These are phyloP conservation scores for Rhagologus leucostigma DNA, from an alignment of 2,113 vertebrate genomes.

Conservation along the genomic window DNA sequence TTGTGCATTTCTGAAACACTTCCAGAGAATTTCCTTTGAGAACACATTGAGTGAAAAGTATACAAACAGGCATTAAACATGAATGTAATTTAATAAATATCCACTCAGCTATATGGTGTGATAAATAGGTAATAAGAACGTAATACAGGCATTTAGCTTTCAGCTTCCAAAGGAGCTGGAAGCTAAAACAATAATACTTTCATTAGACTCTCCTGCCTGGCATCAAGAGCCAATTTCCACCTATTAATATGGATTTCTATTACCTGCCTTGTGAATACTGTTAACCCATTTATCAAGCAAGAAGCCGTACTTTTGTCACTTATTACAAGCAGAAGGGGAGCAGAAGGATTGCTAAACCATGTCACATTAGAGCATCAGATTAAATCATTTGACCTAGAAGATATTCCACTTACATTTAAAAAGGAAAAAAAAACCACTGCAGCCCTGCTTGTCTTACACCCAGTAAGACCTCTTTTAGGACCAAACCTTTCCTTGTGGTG, in stretches of 20 bases:
- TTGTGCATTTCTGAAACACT: constrained; percentile 52
- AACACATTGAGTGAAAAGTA: constrained; percentile 51
- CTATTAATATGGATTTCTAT: constrained; percentile 55
- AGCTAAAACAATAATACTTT: constrained; percentile 62
- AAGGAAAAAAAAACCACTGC: not conserved
- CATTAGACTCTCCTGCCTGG: constrained; percentile 53
- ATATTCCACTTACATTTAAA: constrained; percentile 34
- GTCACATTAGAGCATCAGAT: constrained; percentile 51
- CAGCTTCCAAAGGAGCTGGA: constrained; percentile 49
- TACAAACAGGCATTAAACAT: constrained; percentile 59
- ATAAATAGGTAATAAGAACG: constrained; percentile 59
- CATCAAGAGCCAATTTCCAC: constrained; percentile 58
- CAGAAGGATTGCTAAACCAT: constrained; percentile 48
- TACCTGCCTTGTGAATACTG: constrained; percentile 52
- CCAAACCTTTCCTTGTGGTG: not conserved
- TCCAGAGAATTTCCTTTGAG: constrained; percentile 63
- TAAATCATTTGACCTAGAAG: constrained; percentile 66
- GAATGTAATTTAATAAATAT: constrained; percentile 64
- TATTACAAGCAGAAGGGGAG: constrained; percentile 41
- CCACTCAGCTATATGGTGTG: constrained; percentile 50
- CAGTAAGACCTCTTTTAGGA: constrained; percentile 25
- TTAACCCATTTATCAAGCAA: constrained; percentile 58
- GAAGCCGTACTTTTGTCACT: constrained; percentile 35
- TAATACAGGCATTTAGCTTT: constrained; percentile 46
- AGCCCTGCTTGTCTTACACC: not conserved